A percentile compares a stretch with the other conserved stretches of the same genome.
phyloP scores from a whole-genome alignment of 2,888 invertebrate species.

The Muscina levida region DNA sequence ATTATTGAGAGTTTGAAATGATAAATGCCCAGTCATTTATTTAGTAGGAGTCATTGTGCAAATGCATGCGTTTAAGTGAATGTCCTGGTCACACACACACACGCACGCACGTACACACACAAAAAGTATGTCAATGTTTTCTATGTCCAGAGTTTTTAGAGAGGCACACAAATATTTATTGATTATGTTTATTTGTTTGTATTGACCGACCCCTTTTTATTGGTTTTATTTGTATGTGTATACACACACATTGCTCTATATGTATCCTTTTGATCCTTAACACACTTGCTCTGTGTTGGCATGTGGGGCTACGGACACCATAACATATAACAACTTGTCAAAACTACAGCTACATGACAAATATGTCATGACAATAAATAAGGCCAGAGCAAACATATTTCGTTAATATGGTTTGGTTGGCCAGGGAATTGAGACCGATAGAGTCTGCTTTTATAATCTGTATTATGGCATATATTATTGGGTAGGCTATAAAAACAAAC shows the following conservation, averaged over 20 bases:
- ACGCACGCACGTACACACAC: too few relatives aligned
- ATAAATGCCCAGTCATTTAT: constrained; percentile 47
- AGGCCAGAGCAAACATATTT: background rate
- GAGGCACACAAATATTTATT: constrained; percentile 20
- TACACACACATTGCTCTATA: background rate
- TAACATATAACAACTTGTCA: constrained; percentile 29
- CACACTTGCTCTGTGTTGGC: background rate
- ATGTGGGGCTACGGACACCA: constrained; percentile 8
- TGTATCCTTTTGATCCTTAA: constrained; percentile 4
- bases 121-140: background rate
- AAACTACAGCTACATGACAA: constrained; percentile 26
- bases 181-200: background rate
- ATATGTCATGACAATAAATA: constrained; percentile 27
- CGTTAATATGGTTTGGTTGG: background rate
- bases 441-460: background rate
- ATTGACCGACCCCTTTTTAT: constrained; percentile 15
- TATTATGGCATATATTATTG: constrained; percentile 16
- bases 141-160: background rate
- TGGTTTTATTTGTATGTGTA: background rate
- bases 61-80: background rate
- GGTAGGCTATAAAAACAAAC: background rate
- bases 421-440: background rate
- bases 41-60: background rate
- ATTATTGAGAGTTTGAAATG: constrained; percentile 26
- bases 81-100: too few relatives aligned